These are phyloP conservation scores for Percopsis transmontana DNA, from an alignment of 2,113 vertebrate species.

Conservation along the genomic window DNA sequence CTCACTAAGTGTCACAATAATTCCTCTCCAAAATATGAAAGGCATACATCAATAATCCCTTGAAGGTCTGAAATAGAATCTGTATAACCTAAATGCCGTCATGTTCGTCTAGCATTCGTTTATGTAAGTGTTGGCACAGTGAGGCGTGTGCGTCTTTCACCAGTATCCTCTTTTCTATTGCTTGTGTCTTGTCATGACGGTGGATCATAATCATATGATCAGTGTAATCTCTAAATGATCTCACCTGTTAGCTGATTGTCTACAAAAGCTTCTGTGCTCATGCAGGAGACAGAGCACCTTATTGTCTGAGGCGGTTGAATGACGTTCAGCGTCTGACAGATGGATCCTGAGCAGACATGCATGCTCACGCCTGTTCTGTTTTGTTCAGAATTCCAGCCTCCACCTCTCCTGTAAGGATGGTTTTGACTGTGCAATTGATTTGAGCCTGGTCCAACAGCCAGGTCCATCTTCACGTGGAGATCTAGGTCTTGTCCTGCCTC, in stretches of 20 bases:
- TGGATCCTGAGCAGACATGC: constrained; percentile 41
- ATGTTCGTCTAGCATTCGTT: constrained; percentile 33
- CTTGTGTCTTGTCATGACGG: constrained; percentile 12
- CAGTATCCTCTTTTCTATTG: background rate
- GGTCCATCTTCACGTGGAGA: too few relatives aligned
- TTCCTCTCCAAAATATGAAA: constrained; percentile 59
- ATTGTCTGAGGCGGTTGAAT: constrained; percentile 24
- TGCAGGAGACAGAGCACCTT: constrained; percentile 34
- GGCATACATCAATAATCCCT: constrained; percentile 40
- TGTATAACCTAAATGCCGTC: constrained; percentile 40
- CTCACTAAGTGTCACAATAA: constrained; percentile 44
- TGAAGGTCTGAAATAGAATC: constrained; percentile 41
- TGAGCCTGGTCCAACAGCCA: too few relatives aligned
- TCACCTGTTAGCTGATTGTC: constrained; percentile 25
- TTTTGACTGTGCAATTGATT: too few relatives aligned
- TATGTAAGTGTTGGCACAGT: constrained; percentile 24
- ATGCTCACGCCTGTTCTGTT: constrained; percentile 40
- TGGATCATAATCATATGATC: background rate
- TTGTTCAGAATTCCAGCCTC: constrained; percentile 43
- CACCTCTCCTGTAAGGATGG: background rate
- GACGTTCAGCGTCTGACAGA: constrained; percentile 27
- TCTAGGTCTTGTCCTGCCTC: too few relatives aligned
- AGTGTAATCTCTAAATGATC: constrained; percentile 29
- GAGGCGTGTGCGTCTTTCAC: constrained; percentile 22
- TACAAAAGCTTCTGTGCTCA: constrained; percentile 36